Conservation (phyloP, 2,797 vertebrate genomes). For the Anas georgica region DNA sequence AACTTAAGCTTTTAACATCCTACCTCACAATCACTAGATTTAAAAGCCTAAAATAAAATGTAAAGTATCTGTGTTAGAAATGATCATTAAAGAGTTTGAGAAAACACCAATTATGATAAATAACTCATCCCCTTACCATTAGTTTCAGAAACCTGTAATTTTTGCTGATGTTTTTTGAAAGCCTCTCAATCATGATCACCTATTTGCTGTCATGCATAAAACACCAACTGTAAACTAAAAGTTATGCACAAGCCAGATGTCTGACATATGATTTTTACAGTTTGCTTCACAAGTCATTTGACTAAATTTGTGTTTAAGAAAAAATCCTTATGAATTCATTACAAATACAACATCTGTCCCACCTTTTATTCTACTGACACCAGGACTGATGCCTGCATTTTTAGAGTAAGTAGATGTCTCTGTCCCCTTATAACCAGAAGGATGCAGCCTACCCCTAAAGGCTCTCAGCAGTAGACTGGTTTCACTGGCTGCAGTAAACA, state of each 20-base stretch:
- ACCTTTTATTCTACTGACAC: neutral
- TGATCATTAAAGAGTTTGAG: slow-evolving; percentile 4
- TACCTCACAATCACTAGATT: neutral
- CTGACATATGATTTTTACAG: slow-evolving; percentile 15
- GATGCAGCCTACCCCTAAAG: neutral
- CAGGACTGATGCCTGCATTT: neutral
- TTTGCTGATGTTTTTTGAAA: slow-evolving; percentile 41
- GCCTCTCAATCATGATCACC: slow-evolving; percentile 1
- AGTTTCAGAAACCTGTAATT: slow-evolving; percentile 52
- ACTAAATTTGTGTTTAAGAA: neutral
- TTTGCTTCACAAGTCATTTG: slow-evolving; percentile 25
- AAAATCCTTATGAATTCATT: neutral
- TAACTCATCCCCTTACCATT: slow-evolving; percentile 15
- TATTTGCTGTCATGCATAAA: slow-evolving; percentile 37
- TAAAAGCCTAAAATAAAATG: neutral
- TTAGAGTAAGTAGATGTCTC: neutral
- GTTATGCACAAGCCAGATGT: slow-evolving; percentile 38
- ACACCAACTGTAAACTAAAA: slow-evolving; percentile 39
- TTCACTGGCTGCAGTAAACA: neutral
- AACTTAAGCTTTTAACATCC: neutral
- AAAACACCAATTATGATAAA: slow-evolving; percentile 49
- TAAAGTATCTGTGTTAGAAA: neutral
- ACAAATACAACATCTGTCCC: slow-evolving; percentile 18
- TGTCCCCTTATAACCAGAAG: neutral
- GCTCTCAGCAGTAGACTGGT: neutral